Evolutionary conservation across 2,797 vertebrate species (phyloP).

Genomic region (Oreochromis grahami): DNA sequence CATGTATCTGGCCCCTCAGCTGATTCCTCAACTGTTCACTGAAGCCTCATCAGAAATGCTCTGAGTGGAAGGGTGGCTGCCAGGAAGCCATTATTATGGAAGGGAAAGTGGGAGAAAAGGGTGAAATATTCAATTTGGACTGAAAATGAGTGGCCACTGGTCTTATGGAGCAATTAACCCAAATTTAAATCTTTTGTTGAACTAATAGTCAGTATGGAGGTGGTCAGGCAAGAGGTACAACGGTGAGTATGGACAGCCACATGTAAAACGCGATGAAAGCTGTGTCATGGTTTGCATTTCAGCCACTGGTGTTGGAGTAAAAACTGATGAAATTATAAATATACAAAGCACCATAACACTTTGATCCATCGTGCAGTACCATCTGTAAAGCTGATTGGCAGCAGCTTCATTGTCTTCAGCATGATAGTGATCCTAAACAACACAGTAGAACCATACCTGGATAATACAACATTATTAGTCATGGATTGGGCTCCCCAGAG

Average conservation of each 20-base stretch:
- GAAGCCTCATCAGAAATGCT: not conserved
- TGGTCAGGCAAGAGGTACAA: not conserved
- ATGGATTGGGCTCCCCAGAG: not conserved
- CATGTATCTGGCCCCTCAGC: not conserved
- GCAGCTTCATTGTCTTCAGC: not conserved
- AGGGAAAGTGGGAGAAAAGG: not conserved
- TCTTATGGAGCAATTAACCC: not conserved
- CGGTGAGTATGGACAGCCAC: rapidly evolving
- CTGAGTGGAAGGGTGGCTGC: not conserved
- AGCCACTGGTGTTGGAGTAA: not conserved
- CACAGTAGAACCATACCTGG: not conserved
- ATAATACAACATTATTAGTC: too few species aligned
- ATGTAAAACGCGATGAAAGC: not conserved
- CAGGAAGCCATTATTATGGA: not conserved
- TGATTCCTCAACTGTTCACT: not conserved
- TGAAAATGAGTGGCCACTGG: not conserved
- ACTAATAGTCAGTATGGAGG: not conserved
- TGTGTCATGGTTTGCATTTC: not conserved
- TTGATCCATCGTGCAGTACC: not conserved
- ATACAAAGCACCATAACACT: not conserved
- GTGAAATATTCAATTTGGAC: not conserved
- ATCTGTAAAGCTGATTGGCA: not conserved
- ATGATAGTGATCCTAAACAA: not conserved
- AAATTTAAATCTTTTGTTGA: not conserved
- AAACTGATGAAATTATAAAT: not conserved